These are phyloP conservation scores for Polyergus mexicanus DNA, from an alignment of 1,140 invertebrate genomes.

Conservation along the genomic window DNA sequence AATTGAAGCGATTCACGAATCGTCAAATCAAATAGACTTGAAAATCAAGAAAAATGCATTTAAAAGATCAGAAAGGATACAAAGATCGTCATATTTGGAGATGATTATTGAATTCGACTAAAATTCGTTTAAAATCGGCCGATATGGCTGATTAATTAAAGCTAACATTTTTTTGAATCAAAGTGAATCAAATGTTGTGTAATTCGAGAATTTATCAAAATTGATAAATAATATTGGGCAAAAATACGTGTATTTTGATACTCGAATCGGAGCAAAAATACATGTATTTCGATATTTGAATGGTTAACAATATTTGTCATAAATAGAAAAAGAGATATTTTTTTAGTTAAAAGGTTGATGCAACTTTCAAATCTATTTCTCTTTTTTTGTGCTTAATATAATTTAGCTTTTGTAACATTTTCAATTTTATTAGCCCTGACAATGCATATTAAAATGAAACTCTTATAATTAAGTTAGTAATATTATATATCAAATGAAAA, in stretches of 20 bases:
- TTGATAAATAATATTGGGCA: slow-evolving; percentile 1
- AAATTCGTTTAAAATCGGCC: neutral
- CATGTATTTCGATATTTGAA: neutral
- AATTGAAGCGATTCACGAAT: neutral
- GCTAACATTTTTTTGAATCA: neutral
- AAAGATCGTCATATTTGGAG: neutral
- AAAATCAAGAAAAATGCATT: slow-evolving; percentile 2
- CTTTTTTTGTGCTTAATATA: neutral
- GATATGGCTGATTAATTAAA: neutral
- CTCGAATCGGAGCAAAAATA: neutral
- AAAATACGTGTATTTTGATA: slow-evolving; percentile 28
- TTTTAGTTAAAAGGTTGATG: neutral
- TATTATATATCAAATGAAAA: slow-evolving; percentile 4
- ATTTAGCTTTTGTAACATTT: neutral
- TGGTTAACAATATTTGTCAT: neutral
- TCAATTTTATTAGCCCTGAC: slow-evolving; percentile 3
- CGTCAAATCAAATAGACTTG: neutral
- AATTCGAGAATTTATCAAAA: neutral
- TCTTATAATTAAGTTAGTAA: slow-evolving; percentile 33
- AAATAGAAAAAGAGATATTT: slow-evolving; percentile 23
- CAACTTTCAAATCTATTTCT: neutral
- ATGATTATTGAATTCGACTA: neutral
- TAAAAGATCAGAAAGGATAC: neutral
- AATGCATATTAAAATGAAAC: neutral
- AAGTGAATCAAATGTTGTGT: neutral